Percentiles rank a stretch among this genome's conserved stretches.
These are phyloP conservation scores for Plebejus melissa DNA, from an alignment of 2,888 invertebrate species.

Conservation along the genomic window DNA sequence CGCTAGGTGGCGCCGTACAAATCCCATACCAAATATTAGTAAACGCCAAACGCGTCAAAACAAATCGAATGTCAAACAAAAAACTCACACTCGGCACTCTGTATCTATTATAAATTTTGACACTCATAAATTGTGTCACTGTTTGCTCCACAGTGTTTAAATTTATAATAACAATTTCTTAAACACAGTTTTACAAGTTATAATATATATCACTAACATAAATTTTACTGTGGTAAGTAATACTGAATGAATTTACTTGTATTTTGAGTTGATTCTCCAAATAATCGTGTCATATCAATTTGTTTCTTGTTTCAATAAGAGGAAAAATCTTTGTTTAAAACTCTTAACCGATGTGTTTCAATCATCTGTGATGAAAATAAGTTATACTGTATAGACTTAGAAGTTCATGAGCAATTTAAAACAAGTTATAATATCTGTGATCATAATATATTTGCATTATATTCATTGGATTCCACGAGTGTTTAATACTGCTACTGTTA, in stretches of 20 bases:
- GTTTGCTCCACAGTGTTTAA: neutral
- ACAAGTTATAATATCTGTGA: slow-evolving; percentile 22
- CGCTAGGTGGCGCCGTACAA: too few species aligned
- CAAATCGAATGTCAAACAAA: too few species aligned
- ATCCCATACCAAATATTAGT: too few species aligned
- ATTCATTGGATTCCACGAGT: slow-evolving; percentile 19
- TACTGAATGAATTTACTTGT: neutral
- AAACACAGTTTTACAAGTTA: neutral
- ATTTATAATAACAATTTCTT: neutral
- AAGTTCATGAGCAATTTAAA: slow-evolving; percentile 11
- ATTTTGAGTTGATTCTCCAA: neutral
- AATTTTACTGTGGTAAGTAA: neutral
- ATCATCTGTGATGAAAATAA: slow-evolving; percentile 22
- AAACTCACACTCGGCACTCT: neutral
- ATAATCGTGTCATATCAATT: neutral
- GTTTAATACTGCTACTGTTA: slow-evolving; percentile 4
- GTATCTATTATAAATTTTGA: neutral
- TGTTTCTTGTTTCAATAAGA: neutral
- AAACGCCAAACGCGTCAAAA: too few species aligned
- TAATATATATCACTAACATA: neutral
- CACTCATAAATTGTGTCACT: neutral
- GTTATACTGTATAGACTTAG: slow-evolving; percentile 16
- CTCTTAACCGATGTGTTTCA: slow-evolving; percentile 23
- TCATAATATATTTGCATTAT: slow-evolving; percentile 20
- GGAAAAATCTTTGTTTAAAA: neutral